Evolutionary conservation across 2,797 vertebrate genomes (phyloP), one percentile per base, ranked within the genome.

Genomic region (Crypturellus tataupa): DNA sequence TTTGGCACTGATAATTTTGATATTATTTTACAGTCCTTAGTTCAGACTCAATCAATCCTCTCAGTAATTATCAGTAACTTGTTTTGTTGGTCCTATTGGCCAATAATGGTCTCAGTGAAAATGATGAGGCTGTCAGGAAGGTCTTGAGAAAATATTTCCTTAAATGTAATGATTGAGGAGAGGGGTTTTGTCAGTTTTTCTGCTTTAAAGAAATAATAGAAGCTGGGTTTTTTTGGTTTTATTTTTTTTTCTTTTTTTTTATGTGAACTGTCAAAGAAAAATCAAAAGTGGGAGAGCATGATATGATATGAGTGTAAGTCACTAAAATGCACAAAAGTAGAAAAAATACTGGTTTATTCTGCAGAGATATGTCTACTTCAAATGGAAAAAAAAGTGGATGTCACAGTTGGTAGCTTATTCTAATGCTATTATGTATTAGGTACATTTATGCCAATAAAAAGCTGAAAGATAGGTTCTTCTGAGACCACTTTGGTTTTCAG

Each of bases 401-500:
- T 16, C 65, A 29, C 23, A 64, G 19, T 20, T 85, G 25, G 62
- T 42, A 79, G 35, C 17, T 6, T 21, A 1, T 37, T 85, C 29
- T 71, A 44, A 60, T 77, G 39, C 63, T 69, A 82, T 68, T 29
- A 6, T 53, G 3, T 44, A 83, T 77, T 46, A 47, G 27, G n/a
- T 91, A 69, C 25, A 25, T 35, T 51, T 64, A 91, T 81, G 21
- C 40, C 49, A 91, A 69, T 76, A 63, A 91, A 58, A 85, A 89
- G 73, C 42, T 56, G 16, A 33, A 49, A 84, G 65, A 27, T 27
- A 63, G 55, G 73, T 91, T 67, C 78, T 94, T 67, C 56, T 80
- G 49, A 86, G 44, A 93, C 68, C 47, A 68, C 29, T 80, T 81
- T 75, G 63, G 25, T 84, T 82, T 39, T 84, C 93, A 93, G 86